Evolutionary conservation across 53 echinoderm and acorn worm genomes (phyloP).

Genomic region (Echinometra lucunter): DNA sequence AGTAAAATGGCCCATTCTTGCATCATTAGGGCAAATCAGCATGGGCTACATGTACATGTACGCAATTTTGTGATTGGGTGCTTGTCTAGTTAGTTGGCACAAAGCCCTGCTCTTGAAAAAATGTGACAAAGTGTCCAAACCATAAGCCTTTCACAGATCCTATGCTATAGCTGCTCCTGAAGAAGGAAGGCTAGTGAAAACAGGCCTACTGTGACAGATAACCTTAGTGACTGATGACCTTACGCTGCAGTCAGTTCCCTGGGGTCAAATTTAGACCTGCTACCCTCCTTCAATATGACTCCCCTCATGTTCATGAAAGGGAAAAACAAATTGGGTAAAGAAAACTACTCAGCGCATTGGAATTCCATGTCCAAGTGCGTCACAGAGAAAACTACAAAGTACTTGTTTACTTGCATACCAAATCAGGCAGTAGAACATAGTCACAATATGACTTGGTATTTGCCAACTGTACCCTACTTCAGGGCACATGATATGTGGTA

Average conservation of each 20-base stretch:
- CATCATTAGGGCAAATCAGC: no score
- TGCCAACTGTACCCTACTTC: neutral
- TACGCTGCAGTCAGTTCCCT: neutral
- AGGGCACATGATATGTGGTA: neutral
- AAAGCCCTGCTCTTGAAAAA: no score
- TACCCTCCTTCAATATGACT: slow-evolving; percentile 4
- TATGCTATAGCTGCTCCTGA: no score
- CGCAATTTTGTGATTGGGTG: no score
- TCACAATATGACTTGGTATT: neutral
- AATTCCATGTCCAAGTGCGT: slow-evolving; percentile 26
- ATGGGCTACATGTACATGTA: no score
- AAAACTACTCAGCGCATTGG: neutral
- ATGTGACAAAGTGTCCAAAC: no score
- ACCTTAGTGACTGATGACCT: slow-evolving; percentile 30
- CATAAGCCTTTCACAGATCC: no score
- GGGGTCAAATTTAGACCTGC: slow-evolving; percentile 5
- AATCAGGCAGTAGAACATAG: neutral
- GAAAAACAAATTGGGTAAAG: slow-evolving; percentile 28
- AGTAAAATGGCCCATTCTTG: no score
- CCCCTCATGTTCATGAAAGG: neutral
- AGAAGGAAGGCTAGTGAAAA: no score
- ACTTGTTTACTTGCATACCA: slow-evolving; percentile 32
- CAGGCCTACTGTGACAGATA: neutral
- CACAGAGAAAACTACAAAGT: slow-evolving; percentile 3
- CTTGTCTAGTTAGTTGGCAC: no score